Evolutionary conservation across 2,113 vertebrate genomes (phyloP).

Genomic region (Poeciliopsis occidentalis): DNA sequence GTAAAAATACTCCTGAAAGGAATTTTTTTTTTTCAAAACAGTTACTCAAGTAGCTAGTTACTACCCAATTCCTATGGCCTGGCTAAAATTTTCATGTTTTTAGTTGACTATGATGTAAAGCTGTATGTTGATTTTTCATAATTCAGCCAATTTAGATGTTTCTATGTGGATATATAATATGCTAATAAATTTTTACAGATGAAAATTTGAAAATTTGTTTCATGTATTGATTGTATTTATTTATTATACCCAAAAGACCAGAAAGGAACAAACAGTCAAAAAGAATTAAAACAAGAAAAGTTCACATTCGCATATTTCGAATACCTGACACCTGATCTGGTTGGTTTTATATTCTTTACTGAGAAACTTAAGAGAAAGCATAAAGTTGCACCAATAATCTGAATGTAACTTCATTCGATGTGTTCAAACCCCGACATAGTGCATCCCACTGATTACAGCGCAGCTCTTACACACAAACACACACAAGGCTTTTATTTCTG

Average conservation of each 20-base stretch:
- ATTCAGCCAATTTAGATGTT: neutral
- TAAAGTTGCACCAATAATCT: slow-evolving; percentile 19
- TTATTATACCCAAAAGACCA: too few species aligned
- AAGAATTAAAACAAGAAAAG: too few species aligned
- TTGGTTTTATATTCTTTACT: neutral
- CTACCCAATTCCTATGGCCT: too few species aligned
- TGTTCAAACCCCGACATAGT: neutral
- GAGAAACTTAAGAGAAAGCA: neutral
- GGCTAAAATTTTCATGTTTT: too few species aligned
- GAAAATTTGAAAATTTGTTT: neutral
- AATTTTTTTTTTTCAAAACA: too few species aligned
- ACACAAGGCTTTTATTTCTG: slow-evolving; percentile 4
- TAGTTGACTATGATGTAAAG: too few species aligned
- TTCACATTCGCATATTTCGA: too few species aligned
- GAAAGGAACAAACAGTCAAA: neutral
- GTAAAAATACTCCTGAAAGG: too few species aligned
- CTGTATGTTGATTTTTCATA: too few species aligned
- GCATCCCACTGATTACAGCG: neutral
- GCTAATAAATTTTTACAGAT: neutral
- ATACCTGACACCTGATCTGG: neutral
- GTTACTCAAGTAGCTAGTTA: too few species aligned
- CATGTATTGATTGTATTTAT: too few species aligned
- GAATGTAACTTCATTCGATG: slow-evolving; percentile 3
- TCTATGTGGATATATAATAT: neutral
- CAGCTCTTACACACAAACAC: neutral